Evolutionary conservation across 2,797 vertebrate species (phyloP), one percentile per base, ranked within the genome.

Genomic region (Coccyzus lansbergi): DNA sequence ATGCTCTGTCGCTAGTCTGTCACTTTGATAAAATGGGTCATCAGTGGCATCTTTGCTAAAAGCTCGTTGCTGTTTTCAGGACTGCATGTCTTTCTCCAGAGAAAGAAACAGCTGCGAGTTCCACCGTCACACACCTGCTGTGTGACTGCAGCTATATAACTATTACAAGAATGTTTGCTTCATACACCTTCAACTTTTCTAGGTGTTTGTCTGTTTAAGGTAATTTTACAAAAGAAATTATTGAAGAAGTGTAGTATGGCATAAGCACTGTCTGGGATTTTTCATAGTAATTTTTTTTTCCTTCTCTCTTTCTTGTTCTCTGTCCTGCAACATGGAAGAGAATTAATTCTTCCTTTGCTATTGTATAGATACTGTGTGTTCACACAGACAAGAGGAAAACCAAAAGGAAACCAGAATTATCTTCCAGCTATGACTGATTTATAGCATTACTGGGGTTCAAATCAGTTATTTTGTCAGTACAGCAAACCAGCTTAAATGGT

Each of bases 21-120:
- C 49, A 17, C 68, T 95, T 90, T 89, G 78, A 89, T 83, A 68
- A 93, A 95, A 81, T 0, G 5, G 68, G 62, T 94, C 81, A 87
- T 88, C 60, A 64, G 24, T 80, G 34, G 64, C 46, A 85, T 91
- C 84, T 87, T 77, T 59, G 20, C 58, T 94, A 92, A 85, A 84
- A 94, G 64, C 22, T 60, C 34, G 29, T 51, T 84, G 26, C 56
- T 80, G 38, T 15, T 86, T 93, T 88, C 59, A 80, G 71, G 68
- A n/a, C 11, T 77, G 10, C 17, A 21, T 65, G 51, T 76, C 42
- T 85, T 81, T 75, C 64, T 80, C 40, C 38, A 78, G 75, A 93
- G 86, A 92, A 92, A 68, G 71, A 67, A 74, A 28, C 24, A 82
- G 9, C 64, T 71, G 68, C 0, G 4, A 76, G 26, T 12, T 83